These are phyloP conservation scores for Danio kyathit DNA, from an alignment of 2,797 vertebrate species.

Conservation along the genomic window DNA sequence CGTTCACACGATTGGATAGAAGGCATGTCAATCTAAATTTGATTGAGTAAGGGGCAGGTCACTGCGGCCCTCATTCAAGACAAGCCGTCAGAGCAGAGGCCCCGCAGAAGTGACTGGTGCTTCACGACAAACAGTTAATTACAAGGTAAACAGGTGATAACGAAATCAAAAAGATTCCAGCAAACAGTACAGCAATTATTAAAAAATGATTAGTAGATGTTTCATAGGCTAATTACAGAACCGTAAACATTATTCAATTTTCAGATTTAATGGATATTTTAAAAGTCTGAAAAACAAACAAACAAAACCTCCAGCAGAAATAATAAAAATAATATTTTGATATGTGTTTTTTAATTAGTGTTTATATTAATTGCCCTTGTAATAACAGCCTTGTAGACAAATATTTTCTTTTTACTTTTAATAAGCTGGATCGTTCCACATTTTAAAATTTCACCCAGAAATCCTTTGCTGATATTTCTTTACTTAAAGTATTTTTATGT, in stretches of 20 bases:
- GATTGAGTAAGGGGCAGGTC: slow-evolving; percentile 26
- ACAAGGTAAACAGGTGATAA: background rate
- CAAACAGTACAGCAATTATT: background rate
- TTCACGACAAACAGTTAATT: background rate
- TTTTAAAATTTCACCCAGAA: background rate
- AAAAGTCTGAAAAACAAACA: too few relatives aligned
- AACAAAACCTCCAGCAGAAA: too few relatives aligned
- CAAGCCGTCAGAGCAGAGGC: background rate
- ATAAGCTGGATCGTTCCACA: background rate
- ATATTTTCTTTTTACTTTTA: background rate
- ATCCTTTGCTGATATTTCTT: background rate
- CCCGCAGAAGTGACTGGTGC: background rate
- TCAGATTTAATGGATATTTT: too few relatives aligned
- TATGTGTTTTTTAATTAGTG: background rate
- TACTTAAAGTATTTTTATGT: too few relatives aligned
- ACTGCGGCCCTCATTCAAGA: background rate
- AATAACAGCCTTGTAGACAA: background rate
- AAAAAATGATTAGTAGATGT: too few relatives aligned
- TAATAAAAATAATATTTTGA: too few relatives aligned
- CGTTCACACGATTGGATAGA: slow-evolving; percentile 29
- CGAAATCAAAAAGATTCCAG: background rate
- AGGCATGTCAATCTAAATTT: background rate
- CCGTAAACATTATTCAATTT: background rate
- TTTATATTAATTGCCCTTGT: background rate
- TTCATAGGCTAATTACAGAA: too few relatives aligned